These are phyloP conservation scores for Otocyon megalotis DNA, from an alignment of 2,113 vertebrate species.

Conservation along the genomic window DNA sequence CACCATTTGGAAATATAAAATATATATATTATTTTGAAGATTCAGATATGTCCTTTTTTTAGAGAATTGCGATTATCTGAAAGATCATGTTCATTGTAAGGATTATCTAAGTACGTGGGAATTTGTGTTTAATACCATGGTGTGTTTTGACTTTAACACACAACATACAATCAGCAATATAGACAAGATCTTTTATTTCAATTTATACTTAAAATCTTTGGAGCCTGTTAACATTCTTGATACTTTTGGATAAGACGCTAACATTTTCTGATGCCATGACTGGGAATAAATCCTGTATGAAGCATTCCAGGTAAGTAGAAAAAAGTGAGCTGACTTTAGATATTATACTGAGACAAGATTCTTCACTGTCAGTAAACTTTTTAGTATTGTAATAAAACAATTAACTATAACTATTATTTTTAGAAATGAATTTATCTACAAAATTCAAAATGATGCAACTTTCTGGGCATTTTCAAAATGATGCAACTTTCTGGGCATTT, in stretches of 20 bases:
- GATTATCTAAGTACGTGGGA: not conserved
- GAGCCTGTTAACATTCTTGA: not conserved
- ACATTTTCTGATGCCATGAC: not conserved
- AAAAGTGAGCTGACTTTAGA: constrained; percentile 45
- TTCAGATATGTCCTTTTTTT: not conserved
- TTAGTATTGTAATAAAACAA: constrained; percentile 54
- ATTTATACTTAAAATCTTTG: not conserved
- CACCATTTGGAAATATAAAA: not conserved
- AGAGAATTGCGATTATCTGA: not conserved
- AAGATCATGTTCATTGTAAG: not conserved
- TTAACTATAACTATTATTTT: not conserved
- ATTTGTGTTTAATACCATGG: not conserved
- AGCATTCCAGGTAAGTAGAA: constrained; percentile 5
- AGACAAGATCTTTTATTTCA: not conserved
- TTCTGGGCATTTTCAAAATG: not conserved
- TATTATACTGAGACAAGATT: constrained; percentile 50
- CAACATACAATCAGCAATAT: accelerated
- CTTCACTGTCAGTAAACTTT: constrained; percentile 63
- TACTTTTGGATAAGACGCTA: not conserved
- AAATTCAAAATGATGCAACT: not conserved
- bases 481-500: not conserved
- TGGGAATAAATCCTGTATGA: constrained; percentile 38
- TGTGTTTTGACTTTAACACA: not conserved
- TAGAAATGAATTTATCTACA: not conserved
- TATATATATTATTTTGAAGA: not conserved